Base-by-base conservation (phyloP, 2,888 invertebrate genomes). In the Apamea monoglypha region DNA sequence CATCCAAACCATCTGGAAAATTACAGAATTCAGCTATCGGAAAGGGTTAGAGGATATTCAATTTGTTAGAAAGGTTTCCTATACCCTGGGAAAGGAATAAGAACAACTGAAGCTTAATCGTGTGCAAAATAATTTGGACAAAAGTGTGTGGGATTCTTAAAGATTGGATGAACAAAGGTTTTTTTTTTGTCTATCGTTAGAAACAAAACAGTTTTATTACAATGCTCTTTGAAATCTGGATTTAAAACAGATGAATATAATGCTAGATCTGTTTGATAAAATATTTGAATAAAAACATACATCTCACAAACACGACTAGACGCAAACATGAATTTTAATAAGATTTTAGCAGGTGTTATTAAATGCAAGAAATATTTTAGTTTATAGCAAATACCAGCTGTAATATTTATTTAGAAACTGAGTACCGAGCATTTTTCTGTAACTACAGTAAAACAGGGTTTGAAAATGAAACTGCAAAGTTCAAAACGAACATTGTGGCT, bases 231-330 rank as follows among this genome's bases (percentile, higher is more conserved):
- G 69, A 72, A 80, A 73, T 75, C 69, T 76, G 63, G 74, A 80
- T 69, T 67, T 67, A 83, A 83, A 72, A 80, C 68, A 76, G 56
- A 76, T 61, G 71, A 72, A 64, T 50, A 53, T 70, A 86, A 70
- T 80, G 61, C 74, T 76, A 70, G 68, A 68, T 71, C 74, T 67
- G 78, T 88, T 81, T 69, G 76, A 81, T 85, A 61, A 80, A 76
- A 80, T 68, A 72, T 73, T 82, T 75, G 40, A 76, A 81, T 85
- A 79, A 87, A 88, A 88, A 83, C 36, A 47, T 80, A 77, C 64
- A 63, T 61, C 44, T 59, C 61, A 74, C 83, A 86, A 86, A 86
- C 74, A 78, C 79, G 82, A 75, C 64, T 69, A 78, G 80, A 74
- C 74, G 66, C 59, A 76, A 64, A 72, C 36, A 64, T 59, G 36